Conservation (phyloP, 1,140 invertebrate species). For the Drosophila saltans region DNA sequence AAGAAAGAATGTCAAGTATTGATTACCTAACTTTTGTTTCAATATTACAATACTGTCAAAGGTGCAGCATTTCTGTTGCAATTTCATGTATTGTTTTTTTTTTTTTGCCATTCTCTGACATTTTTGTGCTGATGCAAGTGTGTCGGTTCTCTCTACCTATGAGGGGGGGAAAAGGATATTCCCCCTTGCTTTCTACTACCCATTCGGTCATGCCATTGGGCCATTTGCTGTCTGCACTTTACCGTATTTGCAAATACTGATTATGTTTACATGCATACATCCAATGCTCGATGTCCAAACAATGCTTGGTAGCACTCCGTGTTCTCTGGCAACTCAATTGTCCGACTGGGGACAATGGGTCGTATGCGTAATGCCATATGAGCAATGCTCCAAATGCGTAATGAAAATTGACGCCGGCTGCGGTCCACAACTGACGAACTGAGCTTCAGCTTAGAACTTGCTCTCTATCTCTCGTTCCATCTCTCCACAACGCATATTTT, state of each 20-base stretch:
- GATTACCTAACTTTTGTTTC: no score
- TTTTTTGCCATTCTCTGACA: neutral
- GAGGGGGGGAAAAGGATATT: neutral
- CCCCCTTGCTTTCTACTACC: neutral
- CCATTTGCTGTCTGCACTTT: conserved; percentile 48
- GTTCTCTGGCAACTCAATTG: conserved; percentile 63
- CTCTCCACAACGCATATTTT: neutral
- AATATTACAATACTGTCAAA: no score
- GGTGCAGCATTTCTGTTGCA: no score
- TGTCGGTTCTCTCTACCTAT: neutral
- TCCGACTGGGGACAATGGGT: conserved; percentile 58
- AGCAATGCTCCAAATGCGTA: conserved; percentile 72
- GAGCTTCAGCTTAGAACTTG: conserved; percentile 4
- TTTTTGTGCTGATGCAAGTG: conserved; percentile 3
- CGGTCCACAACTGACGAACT: conserved; percentile 30
- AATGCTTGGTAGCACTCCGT: conserved; percentile 37
- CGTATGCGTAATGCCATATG: conserved; percentile 77
- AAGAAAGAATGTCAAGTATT: no score
- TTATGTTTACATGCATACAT: conserved; percentile 80
- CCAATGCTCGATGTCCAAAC: conserved; percentile 66
- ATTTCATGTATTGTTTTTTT: no score
- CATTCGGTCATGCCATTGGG: neutral
- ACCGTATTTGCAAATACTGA: conserved; percentile 79
- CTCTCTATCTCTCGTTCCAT: neutral
- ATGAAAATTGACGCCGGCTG: conserved; percentile 74